These are phyloP conservation scores for Zonotrichia albicollis DNA, from an alignment of 2,797 vertebrate genomes.

Conservation along the genomic window DNA sequence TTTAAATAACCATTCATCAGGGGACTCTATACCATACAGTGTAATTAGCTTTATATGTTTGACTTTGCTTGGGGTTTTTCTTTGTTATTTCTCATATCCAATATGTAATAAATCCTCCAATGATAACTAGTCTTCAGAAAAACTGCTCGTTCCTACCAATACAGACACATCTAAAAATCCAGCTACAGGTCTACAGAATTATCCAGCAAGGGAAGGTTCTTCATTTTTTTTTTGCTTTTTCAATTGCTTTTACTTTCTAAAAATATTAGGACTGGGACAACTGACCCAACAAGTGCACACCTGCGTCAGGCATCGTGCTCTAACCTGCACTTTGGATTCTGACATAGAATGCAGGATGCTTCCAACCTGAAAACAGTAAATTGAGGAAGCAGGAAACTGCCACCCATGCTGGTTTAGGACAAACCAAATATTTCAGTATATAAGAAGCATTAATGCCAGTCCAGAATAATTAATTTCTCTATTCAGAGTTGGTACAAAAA, in stretches of 20 bases:
- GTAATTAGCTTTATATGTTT: not conserved
- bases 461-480: not conserved
- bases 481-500: not conserved
- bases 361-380: not conserved
- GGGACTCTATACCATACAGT: not conserved
- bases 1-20: not conserved
- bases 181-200: not conserved
- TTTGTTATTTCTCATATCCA: not conserved
- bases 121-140: not conserved
- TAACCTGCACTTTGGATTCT: not conserved
- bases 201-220: not conserved
- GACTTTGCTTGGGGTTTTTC: not conserved
- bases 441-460: not conserved
- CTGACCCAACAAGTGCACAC: not conserved
- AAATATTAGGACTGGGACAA: not conserved
- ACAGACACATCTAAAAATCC: not conserved
- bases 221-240: not conserved
- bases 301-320: not conserved
- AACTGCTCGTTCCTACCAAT: not conserved
- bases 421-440: not conserved
- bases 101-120: not conserved
- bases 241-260: not conserved
- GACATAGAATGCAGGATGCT: not conserved
- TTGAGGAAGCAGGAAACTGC: not conserved
- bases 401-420: not conserved